These are phyloP conservation scores for Cydia amplana DNA, from an alignment of 1,140 invertebrate genomes.

Conservation along the genomic window DNA sequence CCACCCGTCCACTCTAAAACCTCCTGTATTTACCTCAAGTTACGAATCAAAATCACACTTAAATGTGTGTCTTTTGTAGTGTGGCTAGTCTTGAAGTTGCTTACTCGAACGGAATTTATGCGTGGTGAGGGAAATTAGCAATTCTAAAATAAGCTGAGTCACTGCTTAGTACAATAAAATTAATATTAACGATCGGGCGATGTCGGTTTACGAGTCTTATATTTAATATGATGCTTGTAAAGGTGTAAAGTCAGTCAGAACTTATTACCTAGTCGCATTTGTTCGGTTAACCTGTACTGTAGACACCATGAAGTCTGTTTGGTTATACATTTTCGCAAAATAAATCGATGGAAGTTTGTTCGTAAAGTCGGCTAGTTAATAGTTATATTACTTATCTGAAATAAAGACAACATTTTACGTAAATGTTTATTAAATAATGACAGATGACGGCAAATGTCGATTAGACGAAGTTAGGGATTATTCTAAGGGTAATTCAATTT, in stretches of 20 bases:
- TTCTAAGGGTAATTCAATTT: neutral
- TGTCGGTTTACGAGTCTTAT: neutral
- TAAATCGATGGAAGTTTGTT: no score
- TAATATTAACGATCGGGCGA: neutral
- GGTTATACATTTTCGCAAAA: no score
- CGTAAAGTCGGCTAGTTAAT: no score
- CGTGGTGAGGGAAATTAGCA: constrained; percentile 24
- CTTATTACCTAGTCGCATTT: no score
- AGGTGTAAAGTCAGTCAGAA: neutral
- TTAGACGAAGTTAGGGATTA: neutral
- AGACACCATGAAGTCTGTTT: no score
- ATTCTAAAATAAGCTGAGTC: constrained; percentile 21
- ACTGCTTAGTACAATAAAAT: constrained; percentile 21
- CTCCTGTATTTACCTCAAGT: neutral
- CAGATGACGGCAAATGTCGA: neutral
- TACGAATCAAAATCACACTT: neutral
- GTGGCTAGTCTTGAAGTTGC: constrained; percentile 6
- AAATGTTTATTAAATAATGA: neutral
- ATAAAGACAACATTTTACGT: no score
- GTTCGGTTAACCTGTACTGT: no score
- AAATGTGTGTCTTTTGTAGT: constrained; percentile 7
- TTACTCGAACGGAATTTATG: constrained; percentile 28
- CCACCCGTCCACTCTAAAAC: neutral
- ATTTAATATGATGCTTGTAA: neutral
- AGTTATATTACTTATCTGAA: no score